Percentiles rank a stretch among this genome's conserved stretches.
These are phyloP conservation scores for Tenthredo scrophulariae DNA, from an alignment of 2,888 invertebrate species.

Conservation along the genomic window DNA sequence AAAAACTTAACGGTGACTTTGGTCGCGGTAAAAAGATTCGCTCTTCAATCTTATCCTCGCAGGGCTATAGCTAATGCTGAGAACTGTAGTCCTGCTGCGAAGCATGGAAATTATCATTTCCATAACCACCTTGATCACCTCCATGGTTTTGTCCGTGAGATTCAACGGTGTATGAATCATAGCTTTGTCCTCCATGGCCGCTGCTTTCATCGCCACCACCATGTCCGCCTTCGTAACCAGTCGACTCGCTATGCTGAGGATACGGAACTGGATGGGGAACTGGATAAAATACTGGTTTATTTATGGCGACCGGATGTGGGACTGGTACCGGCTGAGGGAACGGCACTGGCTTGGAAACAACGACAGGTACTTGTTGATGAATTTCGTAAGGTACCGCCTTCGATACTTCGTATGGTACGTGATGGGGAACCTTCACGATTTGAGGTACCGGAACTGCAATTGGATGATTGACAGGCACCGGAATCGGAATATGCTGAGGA, in stretches of 20 bases:
- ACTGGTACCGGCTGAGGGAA: conserved; percentile 72
- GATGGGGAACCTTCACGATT: conserved; percentile 76
- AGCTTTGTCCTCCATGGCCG: conserved; percentile 53
- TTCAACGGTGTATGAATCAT: conserved; percentile 51
- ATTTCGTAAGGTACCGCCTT: conserved; percentile 72
- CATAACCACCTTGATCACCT: conserved; percentile 57
- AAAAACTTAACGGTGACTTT: conserved; percentile 55
- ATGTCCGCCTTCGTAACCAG: conserved; percentile 56
- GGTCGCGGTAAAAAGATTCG: conserved; percentile 15
- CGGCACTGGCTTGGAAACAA: conserved; percentile 68
- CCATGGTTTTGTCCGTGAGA: conserved; percentile 59
- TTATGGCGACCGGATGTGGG: conserved; percentile 69
- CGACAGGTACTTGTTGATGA: conserved; percentile 72
- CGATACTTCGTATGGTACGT: conserved; percentile 72
- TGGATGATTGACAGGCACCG: conserved; percentile 75
- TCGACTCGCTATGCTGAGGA: conserved; percentile 52
- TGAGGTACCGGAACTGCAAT: conserved; percentile 75
- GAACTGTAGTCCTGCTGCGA: conserved; percentile 68
- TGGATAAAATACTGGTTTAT: conserved; percentile 70
- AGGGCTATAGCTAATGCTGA: conserved; percentile 28
- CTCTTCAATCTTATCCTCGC: not conserved
- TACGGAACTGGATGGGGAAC: conserved; percentile 69
- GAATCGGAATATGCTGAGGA: conserved; percentile 75
- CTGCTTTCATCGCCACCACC: conserved; percentile 53
- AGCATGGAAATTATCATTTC: conserved; percentile 59